These are phyloP conservation scores for Prosopocoilus inquinatus DNA, from an alignment of 2,888 invertebrate species.

Conservation along the genomic window DNA sequence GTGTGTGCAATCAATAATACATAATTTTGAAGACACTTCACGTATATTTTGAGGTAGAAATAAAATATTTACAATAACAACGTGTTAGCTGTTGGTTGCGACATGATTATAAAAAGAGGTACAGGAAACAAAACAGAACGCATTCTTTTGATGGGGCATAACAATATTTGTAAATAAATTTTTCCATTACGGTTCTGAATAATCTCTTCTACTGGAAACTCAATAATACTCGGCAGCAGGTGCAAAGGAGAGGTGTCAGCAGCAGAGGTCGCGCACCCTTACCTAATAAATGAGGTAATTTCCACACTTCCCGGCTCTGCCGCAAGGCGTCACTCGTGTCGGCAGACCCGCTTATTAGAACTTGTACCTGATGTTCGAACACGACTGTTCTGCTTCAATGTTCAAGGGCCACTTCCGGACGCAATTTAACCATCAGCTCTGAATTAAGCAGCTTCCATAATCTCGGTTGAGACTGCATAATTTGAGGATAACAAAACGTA, in stretches of 20 bases:
- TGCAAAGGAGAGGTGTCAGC: slow-evolving; percentile 56
- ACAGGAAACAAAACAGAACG: not conserved
- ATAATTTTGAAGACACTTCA: too few relatives aligned
- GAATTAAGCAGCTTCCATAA: slow-evolving; percentile 11
- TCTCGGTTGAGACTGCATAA: not conserved
- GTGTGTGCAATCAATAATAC: too few relatives aligned
- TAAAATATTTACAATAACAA: too few relatives aligned
- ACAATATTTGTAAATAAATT: slow-evolving; percentile 5
- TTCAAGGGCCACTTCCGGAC: slow-evolving; percentile 39
- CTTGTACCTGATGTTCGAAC: slow-evolving; percentile 51
- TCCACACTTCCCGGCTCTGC: slow-evolving; percentile 52
- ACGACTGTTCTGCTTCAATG: slow-evolving; percentile 36
- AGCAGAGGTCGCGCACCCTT: slow-evolving; percentile 53
- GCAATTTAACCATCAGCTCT: slow-evolving; percentile 23
- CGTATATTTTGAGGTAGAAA: too few relatives aligned
- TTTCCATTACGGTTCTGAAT: slow-evolving; percentile 28
- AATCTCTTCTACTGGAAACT: slow-evolving; percentile 42
- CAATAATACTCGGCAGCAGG: slow-evolving; percentile 54
- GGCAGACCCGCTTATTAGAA: slow-evolving; percentile 48
- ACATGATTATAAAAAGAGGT: not conserved
- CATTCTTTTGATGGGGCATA: not conserved
- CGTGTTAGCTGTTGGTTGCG: too few relatives aligned
- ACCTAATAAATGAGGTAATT: slow-evolving; percentile 57
- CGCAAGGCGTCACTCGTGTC: slow-evolving; percentile 49
- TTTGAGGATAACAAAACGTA: not conserved